Conservation (phyloP, 2,888 invertebrate genomes). For the Steromphala cineraria region DNA sequence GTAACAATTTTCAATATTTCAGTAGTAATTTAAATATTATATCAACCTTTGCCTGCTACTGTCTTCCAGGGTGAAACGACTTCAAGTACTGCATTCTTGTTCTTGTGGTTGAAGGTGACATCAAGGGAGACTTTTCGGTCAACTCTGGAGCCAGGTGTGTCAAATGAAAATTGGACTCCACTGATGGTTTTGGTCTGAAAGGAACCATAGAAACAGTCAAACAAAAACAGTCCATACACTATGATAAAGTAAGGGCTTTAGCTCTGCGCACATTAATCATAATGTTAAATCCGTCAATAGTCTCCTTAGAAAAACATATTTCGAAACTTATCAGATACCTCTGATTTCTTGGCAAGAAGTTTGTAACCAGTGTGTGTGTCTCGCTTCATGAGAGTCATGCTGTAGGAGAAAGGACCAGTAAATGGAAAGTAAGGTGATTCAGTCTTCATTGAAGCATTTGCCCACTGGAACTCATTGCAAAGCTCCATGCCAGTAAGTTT, state of each 20-base stretch:
- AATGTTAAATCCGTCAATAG: too few species aligned
- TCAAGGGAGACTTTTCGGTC: slow-evolving; percentile 79
- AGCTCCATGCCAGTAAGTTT: slow-evolving; percentile 88
- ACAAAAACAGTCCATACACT: too few species aligned
- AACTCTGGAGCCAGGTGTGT: slow-evolving; percentile 88
- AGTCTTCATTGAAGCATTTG: slow-evolving; percentile 81
- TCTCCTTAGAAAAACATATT: too few species aligned
- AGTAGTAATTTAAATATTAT: too few species aligned
- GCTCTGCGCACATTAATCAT: too few species aligned
- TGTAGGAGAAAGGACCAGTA: slow-evolving; percentile 60
- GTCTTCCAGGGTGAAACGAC: slow-evolving; percentile 71
- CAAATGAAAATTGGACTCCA: slow-evolving; percentile 78
- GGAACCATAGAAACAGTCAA: too few species aligned
- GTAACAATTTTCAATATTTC: background rate
- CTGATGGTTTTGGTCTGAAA: slow-evolving; percentile 48
- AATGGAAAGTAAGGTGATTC: slow-evolving; percentile 75
- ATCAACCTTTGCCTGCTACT: slow-evolving; percentile 50
- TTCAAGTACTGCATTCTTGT: slow-evolving; percentile 51
- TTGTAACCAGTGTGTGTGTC: slow-evolving; percentile 69
- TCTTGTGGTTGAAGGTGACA: slow-evolving; percentile 62
- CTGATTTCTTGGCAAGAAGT: slow-evolving; percentile 60
- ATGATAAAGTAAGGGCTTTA: too few species aligned
- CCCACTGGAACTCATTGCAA: slow-evolving; percentile 82
- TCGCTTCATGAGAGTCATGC: slow-evolving; percentile 58
- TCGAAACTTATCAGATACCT: slow-evolving; percentile 36